Evolutionary conservation across 2,797 vertebrate species (phyloP).

Genomic region (Bryconaethiops microstoma): DNA sequence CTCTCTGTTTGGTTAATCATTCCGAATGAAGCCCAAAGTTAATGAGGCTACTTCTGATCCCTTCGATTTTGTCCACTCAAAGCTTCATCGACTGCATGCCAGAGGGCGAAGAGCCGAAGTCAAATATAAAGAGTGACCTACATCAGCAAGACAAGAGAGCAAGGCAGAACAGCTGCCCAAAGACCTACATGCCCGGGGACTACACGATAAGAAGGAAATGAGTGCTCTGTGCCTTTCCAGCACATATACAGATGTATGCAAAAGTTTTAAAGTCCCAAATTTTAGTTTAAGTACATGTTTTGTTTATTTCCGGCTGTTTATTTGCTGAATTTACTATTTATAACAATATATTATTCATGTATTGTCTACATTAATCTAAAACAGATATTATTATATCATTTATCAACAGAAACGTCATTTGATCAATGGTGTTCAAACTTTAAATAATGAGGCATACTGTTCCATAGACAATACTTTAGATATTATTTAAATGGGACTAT

Average conservation of each 20-base stretch:
- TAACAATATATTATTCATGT: background rate
- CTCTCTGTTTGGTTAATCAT: conserved; percentile 63
- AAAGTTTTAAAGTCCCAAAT: too few relatives aligned
- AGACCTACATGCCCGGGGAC: background rate
- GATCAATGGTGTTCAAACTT: too few relatives aligned
- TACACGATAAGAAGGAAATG: background rate
- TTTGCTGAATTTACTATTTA: background rate
- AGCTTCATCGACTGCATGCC: conserved; percentile 73
- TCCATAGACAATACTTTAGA: too few relatives aligned
- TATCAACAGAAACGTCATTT: too few relatives aligned
- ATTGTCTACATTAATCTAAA: too few relatives aligned
- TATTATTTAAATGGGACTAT: background rate
- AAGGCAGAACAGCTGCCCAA: conserved; percentile 8
- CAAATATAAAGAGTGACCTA: conserved; percentile 74
- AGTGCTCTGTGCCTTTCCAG: background rate
- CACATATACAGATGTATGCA: background rate
- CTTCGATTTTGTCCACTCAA: conserved; percentile 67
- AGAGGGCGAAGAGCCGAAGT: conserved; percentile 71
- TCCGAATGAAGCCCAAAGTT: conserved; percentile 60
- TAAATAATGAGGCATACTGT: too few relatives aligned
- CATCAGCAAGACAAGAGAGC: conserved; percentile 72
- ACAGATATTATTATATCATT: too few relatives aligned
- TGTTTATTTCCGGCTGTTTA: too few relatives aligned
- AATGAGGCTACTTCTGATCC: conserved; percentile 74
- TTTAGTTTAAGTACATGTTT: too few relatives aligned